Evolutionary conservation across 2,888 invertebrate species (phyloP).

Genomic region (Clistopyga incitator): DNA sequence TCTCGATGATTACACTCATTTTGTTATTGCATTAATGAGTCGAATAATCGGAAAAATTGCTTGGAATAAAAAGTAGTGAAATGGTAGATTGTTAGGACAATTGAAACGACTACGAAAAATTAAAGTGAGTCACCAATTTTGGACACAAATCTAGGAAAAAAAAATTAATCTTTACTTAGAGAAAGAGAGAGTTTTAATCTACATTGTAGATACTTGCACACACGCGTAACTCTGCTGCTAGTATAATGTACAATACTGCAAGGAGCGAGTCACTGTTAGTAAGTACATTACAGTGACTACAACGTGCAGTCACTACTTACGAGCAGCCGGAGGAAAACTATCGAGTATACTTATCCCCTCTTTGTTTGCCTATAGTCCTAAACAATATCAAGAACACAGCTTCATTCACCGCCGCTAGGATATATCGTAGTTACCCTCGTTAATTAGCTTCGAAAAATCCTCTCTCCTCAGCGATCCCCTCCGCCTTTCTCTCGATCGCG

Average conservation of each 20-base stretch:
- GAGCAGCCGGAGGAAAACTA: slow-evolving; percentile 50
- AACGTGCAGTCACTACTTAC: slow-evolving; percentile 40
- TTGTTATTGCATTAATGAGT: no score
- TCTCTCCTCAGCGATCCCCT: slow-evolving; percentile 64
- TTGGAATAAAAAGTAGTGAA: no score
- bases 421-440: slow-evolving; percentile 61
- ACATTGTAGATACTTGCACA: neutral
- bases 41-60: no score
- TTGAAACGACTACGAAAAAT: no score
- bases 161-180: no score
- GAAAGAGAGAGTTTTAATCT: no score
- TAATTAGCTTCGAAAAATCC: slow-evolving; percentile 74
- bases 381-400: slow-evolving; percentile 51
- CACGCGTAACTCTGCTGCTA: slow-evolving; percentile 1
- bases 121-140: no score
- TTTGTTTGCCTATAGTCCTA: slow-evolving; percentile 37
- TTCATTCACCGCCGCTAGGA: slow-evolving; percentile 7
- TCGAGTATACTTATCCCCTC: slow-evolving; percentile 16
- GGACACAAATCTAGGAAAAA: no score
- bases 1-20: no score
- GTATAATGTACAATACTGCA: neutral
- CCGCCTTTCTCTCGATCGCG: slow-evolving; percentile 47
- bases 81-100: no score
- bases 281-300: neutral
- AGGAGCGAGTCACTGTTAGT: slow-evolving; percentile 33